A percentile compares a stretch with the other conserved stretches of the same genome.
phyloP scores from a whole-genome alignment of 2,113 vertebrate genomes.

The Vireo altiloquus region DNA sequence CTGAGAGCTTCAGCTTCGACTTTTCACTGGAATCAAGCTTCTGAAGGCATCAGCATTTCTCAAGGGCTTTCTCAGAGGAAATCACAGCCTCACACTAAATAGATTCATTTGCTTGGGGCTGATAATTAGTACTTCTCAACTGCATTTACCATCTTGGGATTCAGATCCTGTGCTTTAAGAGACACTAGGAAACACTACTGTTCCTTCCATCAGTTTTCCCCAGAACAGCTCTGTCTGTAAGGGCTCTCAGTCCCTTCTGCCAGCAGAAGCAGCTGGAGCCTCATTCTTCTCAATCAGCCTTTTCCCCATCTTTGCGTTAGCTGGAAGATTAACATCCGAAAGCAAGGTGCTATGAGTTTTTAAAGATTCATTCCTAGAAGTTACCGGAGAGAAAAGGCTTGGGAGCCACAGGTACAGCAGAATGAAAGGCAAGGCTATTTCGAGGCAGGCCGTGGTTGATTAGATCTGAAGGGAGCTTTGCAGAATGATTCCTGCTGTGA shows the following conservation, averaged over 20 bases:
- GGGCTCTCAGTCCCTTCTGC: neutral
- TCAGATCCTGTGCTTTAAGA: neutral
- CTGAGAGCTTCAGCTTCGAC: neutral
- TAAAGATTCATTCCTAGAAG: neutral
- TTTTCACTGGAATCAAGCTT: neutral
- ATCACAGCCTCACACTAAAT: constrained; percentile 15
- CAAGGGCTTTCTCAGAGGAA: constrained; percentile 20
- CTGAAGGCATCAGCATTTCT: constrained; percentile 38
- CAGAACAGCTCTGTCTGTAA: neutral
- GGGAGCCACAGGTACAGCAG: neutral
- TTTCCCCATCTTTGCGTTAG: neutral
- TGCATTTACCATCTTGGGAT: neutral
- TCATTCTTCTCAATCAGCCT: neutral
- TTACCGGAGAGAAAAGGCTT: neutral
- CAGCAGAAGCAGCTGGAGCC: neutral
- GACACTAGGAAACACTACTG: neutral
- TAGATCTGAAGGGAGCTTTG: neutral
- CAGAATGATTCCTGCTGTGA: neutral
- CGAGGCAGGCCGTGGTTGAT: neutral
- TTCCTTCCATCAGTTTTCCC: neutral
- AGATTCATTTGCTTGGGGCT: neutral
- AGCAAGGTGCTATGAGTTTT: neutral
- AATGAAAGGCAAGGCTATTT: neutral
- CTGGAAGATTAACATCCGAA: neutral
- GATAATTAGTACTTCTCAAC: constrained; percentile 1